phyloP scores from a whole-genome alignment of 2,888 invertebrate genomes.

The Tenthredo amoena region DNA sequence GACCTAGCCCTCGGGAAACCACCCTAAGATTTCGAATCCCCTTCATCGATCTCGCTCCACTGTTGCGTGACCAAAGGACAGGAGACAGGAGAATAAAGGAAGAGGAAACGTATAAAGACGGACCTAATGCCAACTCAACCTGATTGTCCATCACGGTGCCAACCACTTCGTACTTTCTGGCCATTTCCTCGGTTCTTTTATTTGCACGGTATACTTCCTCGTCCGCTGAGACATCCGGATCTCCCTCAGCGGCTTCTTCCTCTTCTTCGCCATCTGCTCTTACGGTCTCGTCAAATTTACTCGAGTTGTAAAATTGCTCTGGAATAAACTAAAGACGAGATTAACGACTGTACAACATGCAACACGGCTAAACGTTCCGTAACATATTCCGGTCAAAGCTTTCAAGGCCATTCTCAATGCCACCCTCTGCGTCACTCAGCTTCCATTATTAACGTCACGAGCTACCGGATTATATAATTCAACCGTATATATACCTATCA shows the following conservation, averaged over 20 bases:
- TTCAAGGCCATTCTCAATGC: conserved; percentile 25
- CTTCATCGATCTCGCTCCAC: conserved; percentile 20
- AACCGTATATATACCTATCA: background rate
- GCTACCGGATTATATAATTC: background rate
- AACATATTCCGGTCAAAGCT: conserved; percentile 15
- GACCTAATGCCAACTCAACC: conserved; percentile 57
- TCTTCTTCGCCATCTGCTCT: conserved; percentile 58
- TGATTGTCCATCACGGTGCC: conserved; percentile 65
- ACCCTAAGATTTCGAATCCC: background rate
- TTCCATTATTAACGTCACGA: conserved; percentile 35
- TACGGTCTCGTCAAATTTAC: conserved; percentile 50
- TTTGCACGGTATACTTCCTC: background rate
- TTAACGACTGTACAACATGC: background rate
- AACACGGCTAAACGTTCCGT: conserved; percentile 23
- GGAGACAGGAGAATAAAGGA: background rate
- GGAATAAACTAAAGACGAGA: conserved; percentile 68
- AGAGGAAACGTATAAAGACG: background rate
- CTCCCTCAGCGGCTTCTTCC: conserved; percentile 52
- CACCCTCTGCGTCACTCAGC: conserved; percentile 13
- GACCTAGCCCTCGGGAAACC: background rate
- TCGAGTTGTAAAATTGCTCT: conserved; percentile 66
- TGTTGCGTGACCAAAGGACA: background rate
- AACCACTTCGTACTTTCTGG: conserved; percentile 67
- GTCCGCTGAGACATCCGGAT: background rate
- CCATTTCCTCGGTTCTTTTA: conserved; percentile 30